Conservation (phyloP, 2,113 vertebrate species). For the Neolamprologus devosi region DNA sequence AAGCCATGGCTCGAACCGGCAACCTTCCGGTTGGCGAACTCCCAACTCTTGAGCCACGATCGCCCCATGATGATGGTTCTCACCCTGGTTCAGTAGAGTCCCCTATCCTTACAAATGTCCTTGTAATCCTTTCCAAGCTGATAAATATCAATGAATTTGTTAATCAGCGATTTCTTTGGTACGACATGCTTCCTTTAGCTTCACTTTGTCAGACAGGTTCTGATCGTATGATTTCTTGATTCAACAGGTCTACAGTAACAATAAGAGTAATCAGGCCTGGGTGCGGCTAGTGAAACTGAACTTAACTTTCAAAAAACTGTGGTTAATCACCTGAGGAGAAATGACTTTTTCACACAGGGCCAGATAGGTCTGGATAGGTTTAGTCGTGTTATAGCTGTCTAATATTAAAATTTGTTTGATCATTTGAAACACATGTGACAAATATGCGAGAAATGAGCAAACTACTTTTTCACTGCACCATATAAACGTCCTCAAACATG, state of each 20-base stretch:
- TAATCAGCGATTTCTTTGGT: not conserved
- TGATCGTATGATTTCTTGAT: not conserved
- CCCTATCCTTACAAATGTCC: not conserved
- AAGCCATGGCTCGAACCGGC: fast-evolving
- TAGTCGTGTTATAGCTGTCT: not conserved
- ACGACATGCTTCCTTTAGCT: fast-evolving
- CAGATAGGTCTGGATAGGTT: not conserved
- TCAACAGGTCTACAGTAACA: not conserved
- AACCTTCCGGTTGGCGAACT: fast-evolving
- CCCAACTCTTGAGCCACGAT: too few relatives aligned
- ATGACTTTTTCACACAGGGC: not conserved
- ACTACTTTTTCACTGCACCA: not conserved
- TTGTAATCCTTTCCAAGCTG: not conserved
- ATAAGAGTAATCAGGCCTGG: not conserved
- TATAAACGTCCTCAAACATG: not conserved
- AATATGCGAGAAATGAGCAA: not conserved
- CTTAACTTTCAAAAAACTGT: not conserved
- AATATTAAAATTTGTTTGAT: not conserved
- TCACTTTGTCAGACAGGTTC: not conserved
- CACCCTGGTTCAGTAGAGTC: not conserved
- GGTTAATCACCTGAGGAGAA: not conserved
- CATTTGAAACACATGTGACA: not conserved
- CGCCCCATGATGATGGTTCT: not conserved
- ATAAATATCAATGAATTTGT: not conserved
- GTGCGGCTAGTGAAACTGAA: not conserved